Base-by-base conservation (phyloP, 2,797 vertebrate species). In the Micropoecilia bifurca region DNA sequence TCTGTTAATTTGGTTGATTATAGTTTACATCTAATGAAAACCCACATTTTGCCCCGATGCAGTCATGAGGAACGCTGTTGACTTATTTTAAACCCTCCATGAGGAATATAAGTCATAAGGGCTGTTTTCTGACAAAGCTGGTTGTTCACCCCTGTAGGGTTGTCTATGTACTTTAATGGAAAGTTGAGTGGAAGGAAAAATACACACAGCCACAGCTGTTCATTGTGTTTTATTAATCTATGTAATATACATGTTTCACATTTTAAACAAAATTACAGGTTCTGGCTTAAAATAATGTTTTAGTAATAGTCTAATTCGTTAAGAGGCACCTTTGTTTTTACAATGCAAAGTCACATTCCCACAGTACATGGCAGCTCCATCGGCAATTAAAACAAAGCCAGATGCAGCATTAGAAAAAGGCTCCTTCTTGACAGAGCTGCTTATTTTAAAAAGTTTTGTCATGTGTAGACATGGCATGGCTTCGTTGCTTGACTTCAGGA, bases 141-240 rank as follows among this genome's bases (percentile, higher is more conserved):
- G 28, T 18, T 3, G 59, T 18, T 61, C 59, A 63, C 30, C 18
- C 3, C 36, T 39, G 33, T 33, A 33, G 59, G 13, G 30, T 28
- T 61, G 12, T 13, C 10, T n/a, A 63, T 6, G 28, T 63, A 66
- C 30, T 22, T 66, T 22, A 22, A 41, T 68, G 6, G 63, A 39
- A 66, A 66, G 33, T 66, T 39, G 33, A 66, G 33, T 66, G 6
- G 61, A 68, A 68, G 20, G 63, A 68, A 41, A 68, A 68, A 68
- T 20, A 13, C 10, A 39, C 18, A 68, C 20, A 68, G 22, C 20
- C 0, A 68, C 9, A 41, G 33, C 61, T 4, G 16, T 39, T 66
- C 33, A 66, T 8, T 66, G 61, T 66, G 12, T 63, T 20, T 33
- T 36, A 63, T 18, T 12, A 68, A 41, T 25, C 33, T 20, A 8